Base-by-base conservation (phyloP, 2,797 vertebrate genomes). In the Merluccius polli region DNA sequence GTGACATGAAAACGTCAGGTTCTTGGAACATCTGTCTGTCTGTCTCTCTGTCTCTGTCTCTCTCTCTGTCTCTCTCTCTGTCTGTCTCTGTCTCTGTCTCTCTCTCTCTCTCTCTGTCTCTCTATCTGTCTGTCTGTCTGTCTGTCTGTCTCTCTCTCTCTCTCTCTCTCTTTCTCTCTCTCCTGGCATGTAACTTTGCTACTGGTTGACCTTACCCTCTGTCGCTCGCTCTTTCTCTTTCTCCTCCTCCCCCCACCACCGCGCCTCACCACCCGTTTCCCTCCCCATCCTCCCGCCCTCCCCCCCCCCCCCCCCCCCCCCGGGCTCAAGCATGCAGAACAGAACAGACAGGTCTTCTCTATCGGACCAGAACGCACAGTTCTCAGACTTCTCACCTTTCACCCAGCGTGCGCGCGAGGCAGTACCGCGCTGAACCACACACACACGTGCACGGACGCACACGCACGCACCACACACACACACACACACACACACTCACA, bases 351-450 rank as follows among this genome's bases (percentile, higher is more conserved):
- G 88, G 88, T 90, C 88, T 77, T 86, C 85, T 88, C 84, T 36
- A 87, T 83, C 89, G 89, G 91, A 92, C 89, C 89, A 87, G 89
- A 93, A 92, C 88, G 70, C 87, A 85, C 85, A 71, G 90, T 92
- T 93, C 92, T 92, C 91, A 92, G 92, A 89, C 89, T 92, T 91
- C 91, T 93, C 92, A 92, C 92, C 91, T 93, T 93, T 92, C 92
- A 91, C 90, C 90, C 83, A 63, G 81, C 86, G 81, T 89, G 85
- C 90, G 88, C 84, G 87, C 81, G 87, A 91, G 84, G 87, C 89
- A 81, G 83, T 84, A 81, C 78, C 77, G 68, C 86, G 81, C 41
- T 72, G 83, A 79, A 77, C 82, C 88, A 84, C 65, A 65, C 38
- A 76, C 11, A 77, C 27, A 41, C 71, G 12, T 63, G 7, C 65